Evolutionary conservation across 2,797 vertebrate species (phyloP).

Genomic region (Micrastur ruficollis): DNA sequence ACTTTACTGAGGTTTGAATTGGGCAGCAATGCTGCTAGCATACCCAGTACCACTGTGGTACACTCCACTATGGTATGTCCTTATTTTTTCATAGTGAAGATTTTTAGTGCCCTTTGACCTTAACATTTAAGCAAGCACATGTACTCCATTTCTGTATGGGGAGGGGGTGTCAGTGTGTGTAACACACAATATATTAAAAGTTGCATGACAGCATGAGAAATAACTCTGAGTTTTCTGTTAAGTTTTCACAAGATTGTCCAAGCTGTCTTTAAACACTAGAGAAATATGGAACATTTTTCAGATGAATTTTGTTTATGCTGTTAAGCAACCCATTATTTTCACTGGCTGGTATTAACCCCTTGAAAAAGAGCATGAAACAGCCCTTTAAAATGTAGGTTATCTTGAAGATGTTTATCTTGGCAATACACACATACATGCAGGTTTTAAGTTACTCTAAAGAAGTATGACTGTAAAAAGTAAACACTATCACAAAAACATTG

Average conservation of each 20-base stretch:
- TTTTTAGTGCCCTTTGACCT: neutral
- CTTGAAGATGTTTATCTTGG: neutral
- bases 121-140: neutral
- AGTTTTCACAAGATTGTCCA: neutral
- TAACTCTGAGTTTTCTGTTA: too few species aligned
- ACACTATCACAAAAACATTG: neutral
- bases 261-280: neutral
- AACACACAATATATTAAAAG: neutral
- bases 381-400: neutral
- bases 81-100: neutral
- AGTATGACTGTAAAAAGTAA: neutral
- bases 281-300: neutral
- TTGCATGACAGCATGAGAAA: neutral
- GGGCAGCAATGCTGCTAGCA: neutral
- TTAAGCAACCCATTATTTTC: neutral
- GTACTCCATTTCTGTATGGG: neutral
- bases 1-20: neutral
- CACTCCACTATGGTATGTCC: neutral
- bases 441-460: neutral
- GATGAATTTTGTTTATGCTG: neutral
- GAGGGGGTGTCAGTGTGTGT: too few species aligned
- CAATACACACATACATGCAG: neutral
- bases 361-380: neutral
- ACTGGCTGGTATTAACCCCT: neutral
- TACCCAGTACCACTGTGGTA: too few species aligned